Conservation (phyloP, 2,113 vertebrate species). For the Benitochromis conjunctus region DNA sequence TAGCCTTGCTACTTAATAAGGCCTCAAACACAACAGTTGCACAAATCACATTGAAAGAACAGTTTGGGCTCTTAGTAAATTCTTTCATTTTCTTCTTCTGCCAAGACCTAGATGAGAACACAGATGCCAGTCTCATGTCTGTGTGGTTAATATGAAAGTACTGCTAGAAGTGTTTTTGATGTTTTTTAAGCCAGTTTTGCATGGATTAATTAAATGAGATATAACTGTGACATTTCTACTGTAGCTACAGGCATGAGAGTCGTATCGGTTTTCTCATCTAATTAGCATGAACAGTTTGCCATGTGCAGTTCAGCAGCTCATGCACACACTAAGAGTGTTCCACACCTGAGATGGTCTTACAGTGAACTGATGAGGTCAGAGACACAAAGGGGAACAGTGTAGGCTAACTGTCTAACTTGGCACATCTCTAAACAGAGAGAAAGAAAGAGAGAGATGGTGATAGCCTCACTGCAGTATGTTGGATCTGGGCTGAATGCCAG, state of each 20-base stretch:
- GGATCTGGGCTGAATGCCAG: conserved; percentile 61
- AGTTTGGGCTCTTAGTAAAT: not conserved
- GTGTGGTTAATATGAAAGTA: not conserved
- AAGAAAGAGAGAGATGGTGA: conserved; percentile 4
- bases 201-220: not conserved
- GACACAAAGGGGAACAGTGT: conserved; percentile 6
- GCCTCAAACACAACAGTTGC: not conserved
- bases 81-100: not conserved
- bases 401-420: conserved; percentile 43
- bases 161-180: not conserved
- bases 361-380: conserved; percentile 24
- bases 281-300: not conserved
- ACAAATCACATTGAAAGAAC: not conserved
- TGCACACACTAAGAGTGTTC: not conserved
- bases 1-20: not conserved
- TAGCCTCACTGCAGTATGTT: conserved; percentile 39
- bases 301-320: not conserved
- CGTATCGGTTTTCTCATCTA: not conserved
- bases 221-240: not conserved
- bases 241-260: not conserved
- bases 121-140: not conserved
- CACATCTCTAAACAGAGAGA: conserved; percentile 5
- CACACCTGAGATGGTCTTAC: not conserved
- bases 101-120: not conserved
- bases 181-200: not conserved